Evolutionary conservation across 1,140 invertebrate genomes (phyloP).

Genomic region (Meteorus sp.): DNA sequence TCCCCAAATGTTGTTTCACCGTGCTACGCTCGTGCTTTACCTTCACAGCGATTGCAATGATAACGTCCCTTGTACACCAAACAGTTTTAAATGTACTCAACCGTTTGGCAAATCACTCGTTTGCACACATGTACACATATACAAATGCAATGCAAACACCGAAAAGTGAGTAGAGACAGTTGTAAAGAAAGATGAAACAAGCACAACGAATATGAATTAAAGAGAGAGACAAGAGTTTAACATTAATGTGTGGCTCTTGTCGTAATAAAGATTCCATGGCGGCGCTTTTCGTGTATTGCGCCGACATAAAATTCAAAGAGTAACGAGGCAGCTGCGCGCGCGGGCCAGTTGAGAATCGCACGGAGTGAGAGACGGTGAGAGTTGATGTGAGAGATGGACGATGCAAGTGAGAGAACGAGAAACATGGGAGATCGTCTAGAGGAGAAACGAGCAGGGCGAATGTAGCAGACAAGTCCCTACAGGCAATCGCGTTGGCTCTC

Average conservation of each 20-base stretch:
- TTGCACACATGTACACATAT: neutral
- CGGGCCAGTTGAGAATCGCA: conserved; percentile 13
- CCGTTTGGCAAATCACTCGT: too few species aligned
- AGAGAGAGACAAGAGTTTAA: conserved; percentile 6
- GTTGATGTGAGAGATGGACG: neutral
- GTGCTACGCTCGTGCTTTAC: too few species aligned
- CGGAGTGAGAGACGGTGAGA: neutral
- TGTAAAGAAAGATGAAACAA: conserved; percentile 25
- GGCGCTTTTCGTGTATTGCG: conserved; percentile 20
- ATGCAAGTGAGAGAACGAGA: too few species aligned
- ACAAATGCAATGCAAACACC: neutral
- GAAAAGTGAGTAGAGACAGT: conserved; percentile 3
- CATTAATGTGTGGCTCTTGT: conserved; percentile 20
- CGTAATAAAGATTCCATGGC: conserved; percentile 20
- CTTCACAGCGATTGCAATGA: too few species aligned
- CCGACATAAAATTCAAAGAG: conserved; percentile 25
- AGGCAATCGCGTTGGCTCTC: too few species aligned
- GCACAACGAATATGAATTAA: conserved; percentile 27
- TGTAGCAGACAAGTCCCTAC: too few species aligned
- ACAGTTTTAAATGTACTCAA: too few species aligned
- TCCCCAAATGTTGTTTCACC: too few species aligned
- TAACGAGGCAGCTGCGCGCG: conserved; percentile 25
- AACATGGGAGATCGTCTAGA: too few species aligned
- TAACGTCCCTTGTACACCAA: too few species aligned
- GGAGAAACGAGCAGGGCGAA: too few species aligned